These are phyloP conservation scores for Athalia circularis DNA, from an alignment of 2,888 invertebrate species.

Conservation along the genomic window DNA sequence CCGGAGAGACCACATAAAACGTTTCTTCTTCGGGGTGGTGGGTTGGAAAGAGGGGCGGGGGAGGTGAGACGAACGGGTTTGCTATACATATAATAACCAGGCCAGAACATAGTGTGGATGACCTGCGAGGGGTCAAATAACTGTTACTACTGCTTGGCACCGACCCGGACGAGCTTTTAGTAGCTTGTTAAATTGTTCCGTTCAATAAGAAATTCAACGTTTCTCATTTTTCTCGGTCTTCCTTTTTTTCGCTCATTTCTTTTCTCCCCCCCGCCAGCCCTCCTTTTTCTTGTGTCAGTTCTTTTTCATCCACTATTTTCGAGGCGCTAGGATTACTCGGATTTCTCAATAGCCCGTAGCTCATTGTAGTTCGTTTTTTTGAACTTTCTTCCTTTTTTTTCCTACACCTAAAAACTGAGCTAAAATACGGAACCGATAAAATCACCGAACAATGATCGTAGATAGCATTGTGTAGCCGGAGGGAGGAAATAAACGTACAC, in stretches of 20 bases:
- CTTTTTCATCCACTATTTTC: no score
- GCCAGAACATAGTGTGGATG: background rate
- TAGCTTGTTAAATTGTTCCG: conserved; percentile 45
- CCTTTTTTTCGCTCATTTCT: background rate
- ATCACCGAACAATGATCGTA: conserved; percentile 14
- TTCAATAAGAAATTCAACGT: conserved; percentile 28
- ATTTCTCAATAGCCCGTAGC: background rate
- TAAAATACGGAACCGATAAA: background rate
- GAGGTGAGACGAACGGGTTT: no score
- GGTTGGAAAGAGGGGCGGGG: no score
- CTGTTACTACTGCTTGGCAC: conserved; percentile 20
- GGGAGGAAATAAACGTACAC: background rate
- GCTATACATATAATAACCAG: background rate
- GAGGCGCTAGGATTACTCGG: background rate
- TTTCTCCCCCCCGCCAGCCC: background rate
- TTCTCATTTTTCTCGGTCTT: background rate
- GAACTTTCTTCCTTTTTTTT: background rate
- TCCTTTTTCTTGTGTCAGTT: no score
- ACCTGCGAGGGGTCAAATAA: conserved; percentile 33
- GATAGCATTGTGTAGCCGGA: background rate
- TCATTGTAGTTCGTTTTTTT: background rate
- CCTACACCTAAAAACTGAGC: background rate
- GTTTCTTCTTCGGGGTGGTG: no score
- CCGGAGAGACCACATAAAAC: no score
- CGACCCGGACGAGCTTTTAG: background rate